Evolutionary conservation across 2,113 vertebrate genomes (phyloP).

Genomic region (Halichoeres trimaculatus): DNA sequence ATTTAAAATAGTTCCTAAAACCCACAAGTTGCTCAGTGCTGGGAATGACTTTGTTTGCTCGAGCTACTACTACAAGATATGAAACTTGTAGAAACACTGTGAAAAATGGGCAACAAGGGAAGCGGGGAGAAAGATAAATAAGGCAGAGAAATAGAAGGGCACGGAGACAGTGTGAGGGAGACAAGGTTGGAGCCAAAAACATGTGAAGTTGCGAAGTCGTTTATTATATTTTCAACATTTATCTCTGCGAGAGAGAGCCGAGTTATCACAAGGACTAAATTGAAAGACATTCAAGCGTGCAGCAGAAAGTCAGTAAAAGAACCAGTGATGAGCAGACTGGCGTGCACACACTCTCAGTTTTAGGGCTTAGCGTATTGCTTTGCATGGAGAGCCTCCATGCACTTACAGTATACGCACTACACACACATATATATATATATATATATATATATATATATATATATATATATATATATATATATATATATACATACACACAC

Average conservation of each 20-base stretch:
- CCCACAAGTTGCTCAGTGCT: not conserved
- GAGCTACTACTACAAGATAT: conserved; percentile 52
- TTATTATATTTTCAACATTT: conserved; percentile 75
- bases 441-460: not conserved
- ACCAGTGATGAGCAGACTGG: conserved; percentile 58
- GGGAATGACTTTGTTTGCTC: conserved; percentile 41
- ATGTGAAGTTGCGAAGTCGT: conserved; percentile 60
- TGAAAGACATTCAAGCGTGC: conserved; percentile 78
- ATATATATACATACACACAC: conserved; percentile 20
- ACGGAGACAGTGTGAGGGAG: conserved; percentile 17
- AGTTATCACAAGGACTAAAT: conserved; percentile 75
- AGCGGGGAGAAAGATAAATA: conserved; percentile 53
- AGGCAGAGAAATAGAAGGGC: conserved; percentile 30
- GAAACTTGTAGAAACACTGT: conserved; percentile 51
- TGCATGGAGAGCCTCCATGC: conserved; percentile 37
- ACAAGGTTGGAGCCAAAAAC: conserved; percentile 51
- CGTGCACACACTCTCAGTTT: conserved; percentile 44
- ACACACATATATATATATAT: not conserved
- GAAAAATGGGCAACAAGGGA: conserved; percentile 54
- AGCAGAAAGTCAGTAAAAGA: conserved; percentile 59
- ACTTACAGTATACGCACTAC: not conserved
- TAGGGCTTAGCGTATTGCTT: conserved; percentile 46
- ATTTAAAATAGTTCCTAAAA: conserved; percentile 32
- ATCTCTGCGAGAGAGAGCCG: conserved; percentile 57
- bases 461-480: conserved; percentile 7